Percentiles rank a stretch among this genome's conserved stretches.
These are phyloP conservation scores for Heliconius nattereri DNA, from an alignment of 1,140 invertebrate species.

Conservation along the genomic window DNA sequence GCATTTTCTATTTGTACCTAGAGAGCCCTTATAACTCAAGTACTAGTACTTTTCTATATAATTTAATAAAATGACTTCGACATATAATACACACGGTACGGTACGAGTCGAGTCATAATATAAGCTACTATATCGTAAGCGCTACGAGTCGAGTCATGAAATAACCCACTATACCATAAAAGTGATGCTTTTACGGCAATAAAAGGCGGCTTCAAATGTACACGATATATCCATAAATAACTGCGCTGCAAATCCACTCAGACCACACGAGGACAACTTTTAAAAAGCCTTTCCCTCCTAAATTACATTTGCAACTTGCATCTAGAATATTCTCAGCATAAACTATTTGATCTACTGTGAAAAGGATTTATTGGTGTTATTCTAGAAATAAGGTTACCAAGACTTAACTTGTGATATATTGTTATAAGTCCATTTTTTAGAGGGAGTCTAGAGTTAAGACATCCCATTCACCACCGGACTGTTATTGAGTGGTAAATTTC, in stretches of 20 bases:
- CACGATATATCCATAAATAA: constrained; percentile 24
- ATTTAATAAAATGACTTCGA: background rate
- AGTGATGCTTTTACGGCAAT: background rate
- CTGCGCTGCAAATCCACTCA: constrained; percentile 27
- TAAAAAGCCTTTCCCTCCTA: constrained; percentile 19
- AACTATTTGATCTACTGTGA: constrained; percentile 12
- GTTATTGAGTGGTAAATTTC: too few species aligned
- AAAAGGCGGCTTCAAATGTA: constrained; percentile 7
- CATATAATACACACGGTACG: background rate
- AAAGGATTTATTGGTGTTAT: background rate
- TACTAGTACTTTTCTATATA: background rate
- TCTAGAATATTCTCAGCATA: constrained; percentile 10
- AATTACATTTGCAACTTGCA: constrained; percentile 32
- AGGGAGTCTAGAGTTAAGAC: background rate
- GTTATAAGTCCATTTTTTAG: background rate
- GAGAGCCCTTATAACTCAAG: background rate
- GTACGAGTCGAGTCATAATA: background rate
- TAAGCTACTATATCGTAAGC: constrained; percentile 3
- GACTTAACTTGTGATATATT: background rate
- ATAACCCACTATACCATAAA: constrained; percentile 7
- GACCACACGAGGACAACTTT: constrained; percentile 21
- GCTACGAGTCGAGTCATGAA: background rate
- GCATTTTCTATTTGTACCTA: background rate
- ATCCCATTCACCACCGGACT: background rate
- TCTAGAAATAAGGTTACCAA: background rate